Percentiles rank a stretch among this genome's conserved stretches.
phyloP scores from a whole-genome alignment of 2,888 invertebrate species.

The Cistogaster globosa region DNA sequence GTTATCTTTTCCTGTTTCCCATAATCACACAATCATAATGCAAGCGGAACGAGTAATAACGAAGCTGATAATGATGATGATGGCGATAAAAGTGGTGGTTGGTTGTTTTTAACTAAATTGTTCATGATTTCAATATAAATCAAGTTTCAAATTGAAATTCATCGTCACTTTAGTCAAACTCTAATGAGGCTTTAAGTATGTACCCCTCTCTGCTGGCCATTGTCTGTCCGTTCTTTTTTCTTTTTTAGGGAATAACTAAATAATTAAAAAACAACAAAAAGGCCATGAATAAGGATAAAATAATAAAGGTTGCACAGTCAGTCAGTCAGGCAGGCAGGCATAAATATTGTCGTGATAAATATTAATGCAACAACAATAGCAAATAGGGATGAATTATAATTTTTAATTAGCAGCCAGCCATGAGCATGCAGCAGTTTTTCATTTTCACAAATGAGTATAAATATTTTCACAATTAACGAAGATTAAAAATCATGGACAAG shows the following conservation, averaged over 20 bases:
- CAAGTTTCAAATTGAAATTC: constrained; percentile 80
- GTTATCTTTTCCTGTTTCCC: constrained; percentile 44
- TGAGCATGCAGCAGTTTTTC: constrained; percentile 32
- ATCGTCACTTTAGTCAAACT: constrained; percentile 80
- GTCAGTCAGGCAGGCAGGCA: constrained; percentile 4
- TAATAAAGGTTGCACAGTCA: constrained; percentile 26
- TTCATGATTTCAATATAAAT: constrained; percentile 78
- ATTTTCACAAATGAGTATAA: constrained; percentile 80
- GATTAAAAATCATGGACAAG: constrained; percentile 76
- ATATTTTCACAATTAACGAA: constrained; percentile 82
- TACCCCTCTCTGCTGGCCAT: constrained; percentile 30
- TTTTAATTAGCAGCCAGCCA: constrained; percentile 66
- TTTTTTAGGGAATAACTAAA: constrained; percentile 15
- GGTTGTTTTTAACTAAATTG: constrained; percentile 49
- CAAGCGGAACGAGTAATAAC: constrained; percentile 37
- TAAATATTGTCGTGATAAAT: constrained; percentile 49
- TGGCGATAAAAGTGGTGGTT: constrained; percentile 57
- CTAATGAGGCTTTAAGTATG: constrained; percentile 66
- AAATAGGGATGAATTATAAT: constrained; percentile 71
- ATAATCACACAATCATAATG: constrained; percentile 34
- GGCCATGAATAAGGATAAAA: constrained; percentile 37
- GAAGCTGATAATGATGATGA: constrained; percentile 40
- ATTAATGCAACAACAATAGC: constrained; percentile 19
- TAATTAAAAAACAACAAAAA: constrained; percentile 44
- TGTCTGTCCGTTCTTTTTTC: background rate